Base-by-base conservation (phyloP, 2,113 vertebrate species). In the Strix aluco region DNA sequence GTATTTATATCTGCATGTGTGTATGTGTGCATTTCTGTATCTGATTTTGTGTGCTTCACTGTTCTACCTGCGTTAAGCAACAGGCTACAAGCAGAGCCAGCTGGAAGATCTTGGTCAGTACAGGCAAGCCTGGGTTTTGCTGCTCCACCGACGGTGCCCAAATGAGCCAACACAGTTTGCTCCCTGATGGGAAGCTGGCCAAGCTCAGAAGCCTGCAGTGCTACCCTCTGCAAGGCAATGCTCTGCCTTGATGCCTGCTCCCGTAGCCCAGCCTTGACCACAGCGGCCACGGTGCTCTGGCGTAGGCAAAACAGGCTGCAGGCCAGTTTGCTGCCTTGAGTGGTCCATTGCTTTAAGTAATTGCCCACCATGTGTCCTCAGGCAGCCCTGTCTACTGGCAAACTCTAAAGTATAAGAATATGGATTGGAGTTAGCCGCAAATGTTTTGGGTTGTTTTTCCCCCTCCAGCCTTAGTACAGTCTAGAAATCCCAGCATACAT, bases 91-190 rank as follows among this genome's bases (percentile, higher is more conserved):
- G 40, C 44, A 79, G 82, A 92, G 14, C 44, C n/a, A 57, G 36
- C n/a, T 82, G 74, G 58, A 62, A 87, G 71, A 7, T 17, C 38
- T n/a, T 3, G 32, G 40, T 69, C 36, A 36, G 30, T 8, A 10
- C 21, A 49, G 54, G 54, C 34, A 36, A 21, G 40, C 15, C 18
- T 27, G 13, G 32, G 38, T 80, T 63, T 69, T 83, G 54, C 80
- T 73, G 58, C 75, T 73, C 36, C 34, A 3, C 0, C 3, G 38
- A 6, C 17, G 22, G 34, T 20, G 47, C 51, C 13, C 1, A 5
- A 54, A 21, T 2, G 5, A 2, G 3, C 38, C 0, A 1, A 10
- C 47, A 49, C 10, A 11, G 21, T 4, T 42, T 72, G 23, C 67
- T 66, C 42, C 23, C 30, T 65, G 65, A 19, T 2, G 36, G 81